phyloP scores from a whole-genome alignment of 2,797 vertebrate species.

The Lerista edwardsae region DNA sequence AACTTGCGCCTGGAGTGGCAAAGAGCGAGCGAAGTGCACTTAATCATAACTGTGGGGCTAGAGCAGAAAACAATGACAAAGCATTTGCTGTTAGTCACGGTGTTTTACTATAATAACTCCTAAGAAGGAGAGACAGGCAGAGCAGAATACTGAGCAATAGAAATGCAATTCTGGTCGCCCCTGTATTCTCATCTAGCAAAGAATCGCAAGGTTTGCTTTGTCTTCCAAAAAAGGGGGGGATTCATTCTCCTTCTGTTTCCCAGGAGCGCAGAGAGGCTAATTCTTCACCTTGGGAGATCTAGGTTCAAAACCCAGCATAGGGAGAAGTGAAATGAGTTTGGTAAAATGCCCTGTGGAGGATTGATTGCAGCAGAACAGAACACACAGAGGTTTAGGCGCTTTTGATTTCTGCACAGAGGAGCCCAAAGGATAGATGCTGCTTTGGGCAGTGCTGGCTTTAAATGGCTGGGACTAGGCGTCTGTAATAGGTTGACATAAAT shows the following conservation, averaged over 20 bases:
- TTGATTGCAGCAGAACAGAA: background rate
- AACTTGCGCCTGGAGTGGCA: constrained; percentile 68
- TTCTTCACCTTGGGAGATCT: constrained; percentile 21
- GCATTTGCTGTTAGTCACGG: constrained; percentile 64
- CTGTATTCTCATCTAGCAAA: background rate
- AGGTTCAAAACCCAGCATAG: background rate
- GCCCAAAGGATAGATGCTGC: background rate
- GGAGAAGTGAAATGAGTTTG: constrained; percentile 9
- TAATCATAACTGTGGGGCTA: constrained; percentile 71
- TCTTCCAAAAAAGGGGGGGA: constrained; percentile 29
- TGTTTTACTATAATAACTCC: constrained; percentile 68
- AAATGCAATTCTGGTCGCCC: constrained; percentile 26
- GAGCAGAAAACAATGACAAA: constrained; percentile 65
- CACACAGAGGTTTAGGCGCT: background rate
- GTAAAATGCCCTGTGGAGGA: background rate
- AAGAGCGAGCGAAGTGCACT: constrained; percentile 53
- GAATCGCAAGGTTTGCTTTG: constrained; percentile 16
- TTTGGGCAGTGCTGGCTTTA: background rate
- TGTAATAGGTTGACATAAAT: background rate
- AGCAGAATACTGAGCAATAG: constrained; percentile 33
- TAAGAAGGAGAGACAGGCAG: constrained; percentile 32
- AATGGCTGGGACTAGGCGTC: background rate
- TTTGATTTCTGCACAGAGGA: constrained; percentile 3
- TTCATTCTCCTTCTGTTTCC: background rate
- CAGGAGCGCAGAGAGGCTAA: background rate